A percentile compares a stretch with the other conserved stretches of the same genome.
These are phyloP conservation scores for Cryptophagus acutangulus DNA, from an alignment of 2,888 invertebrate species.

Conservation along the genomic window DNA sequence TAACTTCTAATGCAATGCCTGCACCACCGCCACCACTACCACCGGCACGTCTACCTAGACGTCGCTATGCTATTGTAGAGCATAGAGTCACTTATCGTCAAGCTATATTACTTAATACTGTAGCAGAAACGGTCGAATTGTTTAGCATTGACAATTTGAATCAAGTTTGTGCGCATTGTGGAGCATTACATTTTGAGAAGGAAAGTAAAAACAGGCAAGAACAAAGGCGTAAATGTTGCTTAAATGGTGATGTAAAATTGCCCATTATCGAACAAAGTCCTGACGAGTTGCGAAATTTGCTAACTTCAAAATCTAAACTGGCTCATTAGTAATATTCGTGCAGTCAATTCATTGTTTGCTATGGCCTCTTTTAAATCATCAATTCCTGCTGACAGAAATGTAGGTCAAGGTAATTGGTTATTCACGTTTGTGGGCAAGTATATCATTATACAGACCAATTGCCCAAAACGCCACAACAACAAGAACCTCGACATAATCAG, in stretches of 20 bases:
- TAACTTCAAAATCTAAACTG: too few relatives aligned
- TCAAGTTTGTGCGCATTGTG: background rate
- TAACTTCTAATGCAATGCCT: too few relatives aligned
- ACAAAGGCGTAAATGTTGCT: background rate
- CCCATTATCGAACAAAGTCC: background rate
- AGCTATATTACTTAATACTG: too few relatives aligned
- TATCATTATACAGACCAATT: constrained; percentile 15
- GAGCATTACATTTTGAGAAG: background rate
- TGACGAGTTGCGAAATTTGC: too few relatives aligned
- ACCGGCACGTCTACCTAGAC: too few relatives aligned
- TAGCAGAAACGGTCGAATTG: too few relatives aligned
- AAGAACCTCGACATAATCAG: constrained; percentile 10
- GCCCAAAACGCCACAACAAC: constrained; percentile 1
- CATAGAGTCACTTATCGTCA: too few relatives aligned
- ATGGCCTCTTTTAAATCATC: constrained; percentile 20
- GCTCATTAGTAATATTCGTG: too few relatives aligned
- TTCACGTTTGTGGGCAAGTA: constrained; percentile 17
- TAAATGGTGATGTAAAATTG: background rate
- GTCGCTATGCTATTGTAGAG: too few relatives aligned
- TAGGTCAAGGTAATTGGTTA: constrained; percentile 13
- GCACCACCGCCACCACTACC: too few relatives aligned
- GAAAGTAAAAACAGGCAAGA: background rate
- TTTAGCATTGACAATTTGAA: background rate
- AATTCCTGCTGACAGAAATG: constrained; percentile 9
- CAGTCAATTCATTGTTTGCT: constrained; percentile 18